Evolutionary conservation across 2,113 vertebrate species (phyloP), one percentile per base, ranked within the genome.

Genomic region (Ochotona princeps): DNA sequence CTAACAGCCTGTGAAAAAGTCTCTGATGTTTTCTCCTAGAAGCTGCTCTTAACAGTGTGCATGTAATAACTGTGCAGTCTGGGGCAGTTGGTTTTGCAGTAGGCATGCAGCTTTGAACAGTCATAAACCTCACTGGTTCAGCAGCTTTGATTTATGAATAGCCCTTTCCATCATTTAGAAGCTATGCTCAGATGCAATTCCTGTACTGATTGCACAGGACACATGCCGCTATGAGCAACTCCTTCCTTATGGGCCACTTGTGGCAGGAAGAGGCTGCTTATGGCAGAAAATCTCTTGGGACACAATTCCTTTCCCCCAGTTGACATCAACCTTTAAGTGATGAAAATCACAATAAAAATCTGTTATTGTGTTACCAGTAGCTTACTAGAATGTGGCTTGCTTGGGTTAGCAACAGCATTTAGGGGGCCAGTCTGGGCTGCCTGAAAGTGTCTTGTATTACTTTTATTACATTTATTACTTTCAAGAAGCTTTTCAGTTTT

Each of bases 11-110:
- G 65, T 80, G 91, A 95, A 95, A 93, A 92, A 86, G 28, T 91
- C 49, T 93, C 83, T 93, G 84, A 25, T 35, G 25, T 72, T 74
- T 96, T 79, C 86, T 91, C 92, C 92, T 95, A 97, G 96, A 94
- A 95, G 75, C 93, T 87, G 83, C 93, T 97, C 95, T 97, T 97
- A 98, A 98, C 96, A 97, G 96, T 97, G 75, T 97, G 75, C 79
- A 84, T 92, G 96, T 98, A 97, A 95, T 97, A 97, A 97, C 96
- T 92, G 95, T 97, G 95, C 92, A 97, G 96, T 98, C 96, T 98
- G 94, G 74, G 95, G 85, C 80, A 98, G 97, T 97, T 97, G 97
- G 97, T 95, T 96, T 94, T 97, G 94, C 95, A 96, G 96, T 94
- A 96, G 96, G 94, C 96, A 97, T 92, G 94, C 96, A 96, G 90